These are phyloP conservation scores for Dermolepida albohirtum DNA, from an alignment of 2,888 invertebrate species.

Conservation along the genomic window DNA sequence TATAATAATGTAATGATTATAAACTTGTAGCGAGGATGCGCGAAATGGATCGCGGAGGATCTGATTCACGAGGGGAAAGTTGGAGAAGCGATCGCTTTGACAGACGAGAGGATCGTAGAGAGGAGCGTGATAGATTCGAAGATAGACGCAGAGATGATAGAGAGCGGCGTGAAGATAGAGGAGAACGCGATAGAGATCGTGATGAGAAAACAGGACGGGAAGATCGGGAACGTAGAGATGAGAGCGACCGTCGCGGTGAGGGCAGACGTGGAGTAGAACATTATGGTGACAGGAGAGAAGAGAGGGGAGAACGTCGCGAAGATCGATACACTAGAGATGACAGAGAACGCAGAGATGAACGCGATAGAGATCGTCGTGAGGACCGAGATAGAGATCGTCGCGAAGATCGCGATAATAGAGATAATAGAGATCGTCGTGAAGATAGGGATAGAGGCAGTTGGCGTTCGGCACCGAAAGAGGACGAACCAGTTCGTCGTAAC, in stretches of 20 bases:
- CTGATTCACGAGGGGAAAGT: conserved; percentile 38
- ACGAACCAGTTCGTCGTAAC: conserved; percentile 36
- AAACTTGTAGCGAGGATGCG: conserved; percentile 27
- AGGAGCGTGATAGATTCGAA: conserved; percentile 36
- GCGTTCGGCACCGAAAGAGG: conserved; percentile 49
- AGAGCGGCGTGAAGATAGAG: conserved; percentile 45
- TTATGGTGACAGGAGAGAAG: conserved; percentile 41
- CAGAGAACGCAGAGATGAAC: conserved; percentile 44
- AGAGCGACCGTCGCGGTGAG: conserved; percentile 40
- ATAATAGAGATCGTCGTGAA: conserved; percentile 44
- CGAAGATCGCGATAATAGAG: conserved; percentile 46
- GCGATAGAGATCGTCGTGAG: conserved; percentile 34
- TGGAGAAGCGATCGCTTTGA: conserved; percentile 34
- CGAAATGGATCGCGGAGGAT: conserved; percentile 26
- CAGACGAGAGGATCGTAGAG: conserved; percentile 11
- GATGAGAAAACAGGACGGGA: conserved; percentile 45
- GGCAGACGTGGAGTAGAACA: conserved; percentile 33
- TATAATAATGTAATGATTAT: background rate
- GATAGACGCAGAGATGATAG: conserved; percentile 44
- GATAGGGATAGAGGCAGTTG: conserved; percentile 43
- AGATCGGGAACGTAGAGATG: conserved; percentile 42
- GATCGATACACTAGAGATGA: conserved; percentile 28
- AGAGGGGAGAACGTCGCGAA: conserved; percentile 38
- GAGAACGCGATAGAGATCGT: conserved; percentile 42
- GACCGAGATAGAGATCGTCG: conserved; percentile 44